Evolutionary conservation across 2,888 invertebrate species (phyloP).

Genomic region (Epinotia ramella): DNA sequence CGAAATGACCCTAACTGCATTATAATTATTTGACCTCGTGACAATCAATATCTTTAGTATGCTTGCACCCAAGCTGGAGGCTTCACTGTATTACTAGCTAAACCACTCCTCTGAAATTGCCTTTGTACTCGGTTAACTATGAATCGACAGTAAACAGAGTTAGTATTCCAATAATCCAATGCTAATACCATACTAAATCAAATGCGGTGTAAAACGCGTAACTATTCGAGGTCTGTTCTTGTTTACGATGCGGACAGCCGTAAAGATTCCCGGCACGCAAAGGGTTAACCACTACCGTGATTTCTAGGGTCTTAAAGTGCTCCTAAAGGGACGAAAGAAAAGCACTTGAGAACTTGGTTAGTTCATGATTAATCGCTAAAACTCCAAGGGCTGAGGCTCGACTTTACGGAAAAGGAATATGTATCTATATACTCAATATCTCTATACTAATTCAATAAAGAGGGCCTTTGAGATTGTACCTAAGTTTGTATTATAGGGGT

Average conservation of each 20-base stretch:
- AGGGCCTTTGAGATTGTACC: too few species aligned
- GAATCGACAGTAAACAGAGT: slow-evolving; percentile 14
- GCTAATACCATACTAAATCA: slow-evolving; percentile 38
- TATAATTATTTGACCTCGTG: too few species aligned
- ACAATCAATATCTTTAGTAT: too few species aligned
- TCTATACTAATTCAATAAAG: too few species aligned
- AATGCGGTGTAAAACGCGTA: slow-evolving; percentile 37
- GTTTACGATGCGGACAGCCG: slow-evolving; percentile 36
- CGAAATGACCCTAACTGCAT: too few species aligned
- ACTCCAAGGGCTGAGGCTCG: background rate
- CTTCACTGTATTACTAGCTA: too few species aligned
- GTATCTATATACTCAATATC: too few species aligned
- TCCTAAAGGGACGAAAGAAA: slow-evolving; percentile 13
- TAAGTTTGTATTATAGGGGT: too few species aligned
- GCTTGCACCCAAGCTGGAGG: too few species aligned
- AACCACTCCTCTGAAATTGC: background rate
- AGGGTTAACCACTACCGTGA: slow-evolving; percentile 28
- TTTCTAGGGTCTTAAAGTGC: slow-evolving; percentile 12
- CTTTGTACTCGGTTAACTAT: background rate
- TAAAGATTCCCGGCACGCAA: slow-evolving; percentile 29
- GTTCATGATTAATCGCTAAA: background rate
- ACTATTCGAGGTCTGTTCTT: slow-evolving; percentile 33
- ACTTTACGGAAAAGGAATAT: too few species aligned
- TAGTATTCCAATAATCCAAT: slow-evolving; percentile 23
- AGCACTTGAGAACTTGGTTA: slow-evolving; percentile 1